Percentiles rank a stretch among this genome's conserved stretches.
phyloP scores from a whole-genome alignment of 2,888 invertebrate genomes.

The Octonoba sinensis region DNA sequence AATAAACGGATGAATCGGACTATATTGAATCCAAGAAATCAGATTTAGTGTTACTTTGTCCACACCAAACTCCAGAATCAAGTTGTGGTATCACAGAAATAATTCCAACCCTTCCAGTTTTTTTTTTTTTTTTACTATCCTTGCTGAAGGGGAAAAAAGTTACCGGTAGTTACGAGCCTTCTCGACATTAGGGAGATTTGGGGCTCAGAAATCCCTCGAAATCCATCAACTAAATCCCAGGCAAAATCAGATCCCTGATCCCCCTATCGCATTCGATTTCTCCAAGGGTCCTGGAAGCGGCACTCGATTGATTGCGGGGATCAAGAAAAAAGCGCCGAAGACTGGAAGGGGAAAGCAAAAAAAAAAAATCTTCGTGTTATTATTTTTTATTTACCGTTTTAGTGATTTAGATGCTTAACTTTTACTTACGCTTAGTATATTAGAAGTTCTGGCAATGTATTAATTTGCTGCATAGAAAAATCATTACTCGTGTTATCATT shows the following conservation, averaged over 20 bases:
- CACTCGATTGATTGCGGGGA: conserved; percentile 51
- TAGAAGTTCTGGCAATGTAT: too few relatives aligned
- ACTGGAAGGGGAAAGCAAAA: conserved; percentile 4
- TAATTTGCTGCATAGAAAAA: too few relatives aligned
- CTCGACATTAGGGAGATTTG: conserved; percentile 41
- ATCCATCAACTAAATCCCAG: conserved; percentile 56
- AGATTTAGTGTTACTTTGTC: too few relatives aligned
- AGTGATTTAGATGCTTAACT: background rate
- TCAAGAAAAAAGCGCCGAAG: background rate
- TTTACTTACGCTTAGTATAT: conserved; percentile 12
- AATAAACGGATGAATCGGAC: too few relatives aligned
- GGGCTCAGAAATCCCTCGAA: conserved; percentile 29
- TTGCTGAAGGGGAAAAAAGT: too few relatives aligned
- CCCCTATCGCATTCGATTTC: conserved; percentile 58
- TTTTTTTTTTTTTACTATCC: too few relatives aligned
- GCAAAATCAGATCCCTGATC: conserved; percentile 47
- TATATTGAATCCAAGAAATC: too few relatives aligned
- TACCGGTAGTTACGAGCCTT: too few relatives aligned
- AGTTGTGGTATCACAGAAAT: too few relatives aligned
- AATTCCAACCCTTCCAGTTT: too few relatives aligned
- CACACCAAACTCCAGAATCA: too few relatives aligned
- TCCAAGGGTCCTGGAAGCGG: conserved; percentile 19
- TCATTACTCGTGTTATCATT: too few relatives aligned
- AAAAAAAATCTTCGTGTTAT: conserved; percentile 11
- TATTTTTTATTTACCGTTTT: conserved; percentile 26